Evolutionary conservation across 2,888 invertebrate species (phyloP).

Genomic region (Drosophila tripunctata): DNA sequence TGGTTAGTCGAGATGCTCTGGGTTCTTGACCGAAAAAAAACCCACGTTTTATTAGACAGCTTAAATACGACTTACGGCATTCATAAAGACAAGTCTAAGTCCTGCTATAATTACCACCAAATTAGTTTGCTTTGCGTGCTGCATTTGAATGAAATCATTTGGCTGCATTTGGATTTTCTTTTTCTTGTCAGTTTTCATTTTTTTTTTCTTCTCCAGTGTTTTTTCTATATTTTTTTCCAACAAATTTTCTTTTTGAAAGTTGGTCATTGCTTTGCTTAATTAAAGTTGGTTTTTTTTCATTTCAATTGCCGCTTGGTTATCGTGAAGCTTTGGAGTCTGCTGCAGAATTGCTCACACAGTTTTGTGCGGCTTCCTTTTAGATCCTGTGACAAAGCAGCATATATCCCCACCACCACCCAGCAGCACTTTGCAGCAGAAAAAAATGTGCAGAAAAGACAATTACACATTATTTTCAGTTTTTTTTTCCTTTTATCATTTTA

Average conservation of each 20-base stretch:
- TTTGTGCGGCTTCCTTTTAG: constrained; percentile 28
- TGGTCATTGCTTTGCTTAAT: constrained; percentile 67
- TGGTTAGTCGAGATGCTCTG: neutral
- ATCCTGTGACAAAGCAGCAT: constrained; percentile 52
- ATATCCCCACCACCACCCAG: constrained; percentile 50
- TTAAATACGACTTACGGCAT: constrained; percentile 42
- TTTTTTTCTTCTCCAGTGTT: constrained; percentile 13
- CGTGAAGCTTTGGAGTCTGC: constrained; percentile 14
- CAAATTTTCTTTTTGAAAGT: constrained; percentile 36
- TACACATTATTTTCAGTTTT: too few relatives aligned
- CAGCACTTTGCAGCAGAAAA: neutral
- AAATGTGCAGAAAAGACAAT: constrained; percentile 56
- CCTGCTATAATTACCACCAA: constrained; percentile 56
- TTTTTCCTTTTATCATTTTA: constrained; percentile 26
- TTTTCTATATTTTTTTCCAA: constrained; percentile 22
- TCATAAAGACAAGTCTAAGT: constrained; percentile 46
- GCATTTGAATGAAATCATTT: constrained; percentile 64
- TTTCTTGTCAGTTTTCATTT: constrained; percentile 24
- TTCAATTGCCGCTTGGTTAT: constrained; percentile 27
- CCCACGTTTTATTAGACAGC: constrained; percentile 39
- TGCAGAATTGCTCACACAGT: constrained; percentile 9
- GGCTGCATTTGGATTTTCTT: constrained; percentile 15
- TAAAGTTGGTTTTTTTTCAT: constrained; percentile 45
- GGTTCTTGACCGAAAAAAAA: constrained; percentile 19
- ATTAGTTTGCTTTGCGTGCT: constrained; percentile 50